A percentile compares a stretch with the other conserved stretches of the same genome.
These are phyloP conservation scores for Podilymbus podiceps DNA, from an alignment of 2,113 vertebrate species.

Conservation along the genomic window DNA sequence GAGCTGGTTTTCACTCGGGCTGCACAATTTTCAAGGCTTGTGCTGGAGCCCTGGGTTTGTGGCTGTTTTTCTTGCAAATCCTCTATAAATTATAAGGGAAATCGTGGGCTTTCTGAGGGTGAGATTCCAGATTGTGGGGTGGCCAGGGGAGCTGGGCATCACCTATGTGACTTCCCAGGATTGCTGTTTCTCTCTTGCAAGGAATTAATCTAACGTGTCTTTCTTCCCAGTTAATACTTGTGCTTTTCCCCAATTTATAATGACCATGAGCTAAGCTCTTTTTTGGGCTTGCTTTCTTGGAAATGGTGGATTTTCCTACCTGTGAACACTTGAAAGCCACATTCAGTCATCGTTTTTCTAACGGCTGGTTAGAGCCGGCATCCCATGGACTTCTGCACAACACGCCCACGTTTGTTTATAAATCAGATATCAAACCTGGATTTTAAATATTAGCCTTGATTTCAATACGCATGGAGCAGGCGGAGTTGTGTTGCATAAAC, in stretches of 20 bases:
- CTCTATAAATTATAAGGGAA: not conserved
- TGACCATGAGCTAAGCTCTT: not conserved
- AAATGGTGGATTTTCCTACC: not conserved
- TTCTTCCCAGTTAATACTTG: not conserved
- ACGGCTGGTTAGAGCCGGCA: not conserved
- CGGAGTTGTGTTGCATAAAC: not conserved
- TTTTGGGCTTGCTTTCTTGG: not conserved
- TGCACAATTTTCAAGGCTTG: not conserved
- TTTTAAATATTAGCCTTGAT: not conserved
- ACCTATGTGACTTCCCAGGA: not conserved
- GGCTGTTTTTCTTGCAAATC: not conserved
- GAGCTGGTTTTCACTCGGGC: not conserved
- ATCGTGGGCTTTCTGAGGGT: not conserved
- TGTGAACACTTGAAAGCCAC: not conserved
- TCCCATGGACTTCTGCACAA: not conserved
- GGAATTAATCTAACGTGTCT: not conserved
- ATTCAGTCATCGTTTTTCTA: not conserved
- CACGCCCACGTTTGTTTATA: accelerated
- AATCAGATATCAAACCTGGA: not conserved
- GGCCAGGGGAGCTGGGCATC: not conserved
- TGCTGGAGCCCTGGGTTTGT: too few relatives aligned
- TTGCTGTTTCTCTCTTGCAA: not conserved
- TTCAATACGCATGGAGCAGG: not conserved
- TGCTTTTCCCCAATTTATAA: not conserved
- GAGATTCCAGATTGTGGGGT: accelerated